Percentiles rank a stretch among this genome's conserved stretches.
phyloP scores from a whole-genome alignment of 2,797 vertebrate genomes.

The Aphelocoma californica region DNA sequence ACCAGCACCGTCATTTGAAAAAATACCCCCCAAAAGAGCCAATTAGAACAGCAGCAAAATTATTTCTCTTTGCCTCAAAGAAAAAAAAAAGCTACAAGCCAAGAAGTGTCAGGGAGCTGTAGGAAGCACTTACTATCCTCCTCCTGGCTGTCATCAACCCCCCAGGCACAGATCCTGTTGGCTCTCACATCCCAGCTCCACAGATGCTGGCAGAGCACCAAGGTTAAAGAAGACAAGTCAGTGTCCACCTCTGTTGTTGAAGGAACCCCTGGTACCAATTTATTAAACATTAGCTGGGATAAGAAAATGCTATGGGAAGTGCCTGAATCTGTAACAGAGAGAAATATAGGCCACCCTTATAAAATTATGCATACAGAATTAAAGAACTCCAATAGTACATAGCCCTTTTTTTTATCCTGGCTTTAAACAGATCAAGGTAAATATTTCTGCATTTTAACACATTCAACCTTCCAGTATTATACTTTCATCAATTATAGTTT shows the following conservation, averaged over 20 bases:
- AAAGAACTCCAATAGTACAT: neutral
- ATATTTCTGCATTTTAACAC: neutral
- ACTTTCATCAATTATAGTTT: neutral
- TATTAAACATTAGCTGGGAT: neutral
- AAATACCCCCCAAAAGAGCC: neutral
- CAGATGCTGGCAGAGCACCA: neutral
- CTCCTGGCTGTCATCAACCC: neutral
- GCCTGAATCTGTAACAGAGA: neutral
- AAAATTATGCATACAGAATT: neutral
- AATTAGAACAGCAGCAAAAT: neutral
- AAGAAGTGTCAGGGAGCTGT: neutral
- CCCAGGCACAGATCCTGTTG: fast-evolving
- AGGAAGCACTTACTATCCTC: neutral
- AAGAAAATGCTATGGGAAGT: neutral
- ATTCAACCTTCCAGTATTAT: neutral
- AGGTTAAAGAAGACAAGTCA: neutral
- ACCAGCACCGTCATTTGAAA: neutral
- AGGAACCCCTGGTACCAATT: neutral
- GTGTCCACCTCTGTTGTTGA: fast-evolving
- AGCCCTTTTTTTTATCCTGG: fast-evolving
- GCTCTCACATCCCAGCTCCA: neutral
- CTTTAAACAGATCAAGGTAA: neutral
- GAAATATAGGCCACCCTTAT: neutral
- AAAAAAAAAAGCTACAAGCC: neutral
- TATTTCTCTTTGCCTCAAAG: neutral